Evolutionary conservation across 1,140 invertebrate genomes (phyloP).

Genomic region (Drosophila repletoides): DNA sequence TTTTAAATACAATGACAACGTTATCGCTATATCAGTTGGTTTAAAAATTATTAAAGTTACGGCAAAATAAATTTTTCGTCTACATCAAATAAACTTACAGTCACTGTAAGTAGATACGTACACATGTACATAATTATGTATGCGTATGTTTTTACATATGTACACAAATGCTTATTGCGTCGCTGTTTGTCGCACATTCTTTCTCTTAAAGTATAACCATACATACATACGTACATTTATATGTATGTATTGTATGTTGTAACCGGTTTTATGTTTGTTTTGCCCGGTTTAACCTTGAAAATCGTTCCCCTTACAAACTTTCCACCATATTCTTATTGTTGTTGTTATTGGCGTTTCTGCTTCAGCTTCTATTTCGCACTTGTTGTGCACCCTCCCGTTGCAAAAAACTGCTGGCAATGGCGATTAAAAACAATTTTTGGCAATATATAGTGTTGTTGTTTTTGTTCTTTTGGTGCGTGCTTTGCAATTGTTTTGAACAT

Average conservation of each 20-base stretch:
- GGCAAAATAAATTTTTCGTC: no score
- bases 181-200: constrained; percentile 21
- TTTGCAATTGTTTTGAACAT: constrained; percentile 23
- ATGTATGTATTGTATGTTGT: constrained; percentile 47
- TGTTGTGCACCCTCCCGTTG: constrained; percentile 50
- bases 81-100: no score
- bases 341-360: constrained; percentile 11
- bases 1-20: no score
- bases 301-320: constrained; percentile 67
- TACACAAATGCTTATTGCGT: constrained; percentile 10
- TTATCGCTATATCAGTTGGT: no score
- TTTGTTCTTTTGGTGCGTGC: constrained; percentile 28
- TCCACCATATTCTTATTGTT: constrained; percentile 34
- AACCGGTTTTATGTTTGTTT: constrained; percentile 81
- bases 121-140: constrained; percentile 1
- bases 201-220: constrained; percentile 1
- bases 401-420: not conserved
- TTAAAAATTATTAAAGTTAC: no score
- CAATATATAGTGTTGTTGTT: not conserved
- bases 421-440: not conserved
- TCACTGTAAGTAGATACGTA: constrained; percentile 3
- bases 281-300: constrained; percentile 80
- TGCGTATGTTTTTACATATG: not conserved
- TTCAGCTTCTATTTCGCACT: constrained; percentile 54
- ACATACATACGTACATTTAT: not conserved